phyloP scores from a whole-genome alignment of 2,113 vertebrate genomes.

The Phycodurus eques region DNA sequence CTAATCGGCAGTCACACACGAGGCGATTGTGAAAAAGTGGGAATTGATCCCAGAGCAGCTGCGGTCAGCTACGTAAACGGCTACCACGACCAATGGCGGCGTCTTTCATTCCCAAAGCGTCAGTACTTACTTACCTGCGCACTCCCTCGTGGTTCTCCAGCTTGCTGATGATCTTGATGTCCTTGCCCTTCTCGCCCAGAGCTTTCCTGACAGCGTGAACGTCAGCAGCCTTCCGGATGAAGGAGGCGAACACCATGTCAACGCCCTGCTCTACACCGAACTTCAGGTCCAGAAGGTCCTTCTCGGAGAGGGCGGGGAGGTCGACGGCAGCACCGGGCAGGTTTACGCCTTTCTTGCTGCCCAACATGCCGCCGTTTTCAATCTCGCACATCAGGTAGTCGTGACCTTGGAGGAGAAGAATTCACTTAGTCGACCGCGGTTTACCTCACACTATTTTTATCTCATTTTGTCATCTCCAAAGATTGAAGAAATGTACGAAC shows the following conservation, averaged over 20 bases:
- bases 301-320: conserved; percentile 88
- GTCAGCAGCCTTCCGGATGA: conserved; percentile 93
- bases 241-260: conserved; percentile 97
- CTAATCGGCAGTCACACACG: too few relatives aligned
- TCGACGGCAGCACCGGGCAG: conserved; percentile 90
- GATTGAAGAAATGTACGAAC: background rate
- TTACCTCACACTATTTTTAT: background rate
- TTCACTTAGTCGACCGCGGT: background rate
- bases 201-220: conserved; percentile 89
- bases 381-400: conserved; percentile 83
- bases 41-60: too few relatives aligned
- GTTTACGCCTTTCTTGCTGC: conserved; percentile 98
- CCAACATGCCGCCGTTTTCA: conserved; percentile 87
- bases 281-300: conserved; percentile 91
- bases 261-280: conserved; percentile 93
- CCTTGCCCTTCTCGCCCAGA: conserved; percentile 93
- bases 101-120: too few relatives aligned
- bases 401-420: conserved; percentile 67
- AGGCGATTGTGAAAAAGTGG: too few relatives aligned
- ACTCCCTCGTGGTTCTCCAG: conserved; percentile 98
- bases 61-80: too few relatives aligned
- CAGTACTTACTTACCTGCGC: conserved; percentile 74
- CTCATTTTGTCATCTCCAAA: background rate
- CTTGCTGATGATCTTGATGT: conserved; percentile 98
- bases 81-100: too few relatives aligned